Conservation (phyloP, 2,113 vertebrate genomes). For the Spilogale gracilis region DNA sequence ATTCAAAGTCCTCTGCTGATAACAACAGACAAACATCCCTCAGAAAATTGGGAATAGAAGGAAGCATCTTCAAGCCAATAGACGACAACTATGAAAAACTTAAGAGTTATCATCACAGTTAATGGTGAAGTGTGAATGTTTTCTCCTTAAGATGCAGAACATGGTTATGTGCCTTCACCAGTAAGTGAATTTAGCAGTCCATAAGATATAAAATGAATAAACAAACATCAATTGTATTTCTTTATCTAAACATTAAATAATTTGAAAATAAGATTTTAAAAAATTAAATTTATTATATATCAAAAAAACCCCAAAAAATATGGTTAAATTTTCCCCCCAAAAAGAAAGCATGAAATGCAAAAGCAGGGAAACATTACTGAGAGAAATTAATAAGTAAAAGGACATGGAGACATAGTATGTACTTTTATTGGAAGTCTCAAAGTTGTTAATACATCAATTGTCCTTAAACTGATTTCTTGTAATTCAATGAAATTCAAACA, state of each 20-base stretch:
- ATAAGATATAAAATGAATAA: neutral
- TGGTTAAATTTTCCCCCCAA: neutral
- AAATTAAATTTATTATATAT: neutral
- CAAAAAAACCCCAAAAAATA: neutral
- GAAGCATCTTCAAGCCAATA: neutral
- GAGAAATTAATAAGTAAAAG: slow-evolving; percentile 5
- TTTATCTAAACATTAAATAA: neutral
- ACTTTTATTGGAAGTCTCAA: slow-evolving; percentile 1
- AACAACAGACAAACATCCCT: neutral
- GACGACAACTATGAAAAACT: neutral
- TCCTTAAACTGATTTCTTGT: neutral
- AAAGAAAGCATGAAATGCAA: neutral
- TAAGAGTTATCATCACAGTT: neutral
- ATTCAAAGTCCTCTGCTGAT: neutral
- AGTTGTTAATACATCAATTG: neutral
- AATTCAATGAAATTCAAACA: neutral
- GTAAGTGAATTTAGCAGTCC: neutral
- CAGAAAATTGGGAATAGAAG: neutral
- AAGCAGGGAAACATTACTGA: neutral
- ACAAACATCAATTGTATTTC: neutral
- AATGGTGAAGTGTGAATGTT: neutral
- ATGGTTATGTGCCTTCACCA: neutral
- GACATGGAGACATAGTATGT: neutral
- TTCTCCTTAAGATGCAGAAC: neutral
- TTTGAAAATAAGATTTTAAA: neutral